These are phyloP conservation scores for Mallateleia sp. DNA, from an alignment of 2,888 invertebrate species.

Conservation along the genomic window DNA sequence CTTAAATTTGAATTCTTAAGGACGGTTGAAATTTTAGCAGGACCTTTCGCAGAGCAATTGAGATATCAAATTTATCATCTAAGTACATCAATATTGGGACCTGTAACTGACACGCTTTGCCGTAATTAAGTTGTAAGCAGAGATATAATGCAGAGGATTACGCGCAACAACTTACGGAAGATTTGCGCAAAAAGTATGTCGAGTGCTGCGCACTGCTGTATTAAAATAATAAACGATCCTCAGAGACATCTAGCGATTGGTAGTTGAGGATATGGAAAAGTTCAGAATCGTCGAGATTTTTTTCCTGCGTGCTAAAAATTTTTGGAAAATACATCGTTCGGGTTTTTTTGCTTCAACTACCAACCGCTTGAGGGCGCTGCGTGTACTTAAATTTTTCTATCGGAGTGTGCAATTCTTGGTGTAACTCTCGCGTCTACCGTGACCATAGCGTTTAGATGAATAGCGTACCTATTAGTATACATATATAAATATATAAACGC, in stretches of 20 bases:
- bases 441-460: slow-evolving; percentile 85
- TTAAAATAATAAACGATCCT: slow-evolving; percentile 44
- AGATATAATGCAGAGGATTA: slow-evolving; percentile 23
- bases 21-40: too few species aligned
- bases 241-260: slow-evolving; percentile 49
- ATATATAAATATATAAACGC: slow-evolving; percentile 76
- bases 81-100: too few species aligned
- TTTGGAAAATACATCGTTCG: neutral
- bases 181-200: slow-evolving; percentile 48
- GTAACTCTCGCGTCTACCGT: slow-evolving; percentile 84
- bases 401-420: slow-evolving; percentile 71
- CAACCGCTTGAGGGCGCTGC: slow-evolving; percentile 35
- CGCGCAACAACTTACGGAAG: slow-evolving; percentile 41
- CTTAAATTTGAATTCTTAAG: too few species aligned
- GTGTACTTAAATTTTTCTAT: slow-evolving; percentile 69
- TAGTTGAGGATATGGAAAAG: neutral
- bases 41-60: too few species aligned
- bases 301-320: too few species aligned
- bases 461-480: slow-evolving; percentile 83
- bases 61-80: too few species aligned
- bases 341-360: slow-evolving; percentile 5
- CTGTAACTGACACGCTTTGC: neutral
- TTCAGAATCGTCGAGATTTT: neutral
- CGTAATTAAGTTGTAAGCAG: slow-evolving; percentile 32
- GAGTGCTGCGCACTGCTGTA: slow-evolving; percentile 71